Base-by-base conservation (phyloP, 2,888 invertebrate species). In the Callosobruchus maculatus region DNA sequence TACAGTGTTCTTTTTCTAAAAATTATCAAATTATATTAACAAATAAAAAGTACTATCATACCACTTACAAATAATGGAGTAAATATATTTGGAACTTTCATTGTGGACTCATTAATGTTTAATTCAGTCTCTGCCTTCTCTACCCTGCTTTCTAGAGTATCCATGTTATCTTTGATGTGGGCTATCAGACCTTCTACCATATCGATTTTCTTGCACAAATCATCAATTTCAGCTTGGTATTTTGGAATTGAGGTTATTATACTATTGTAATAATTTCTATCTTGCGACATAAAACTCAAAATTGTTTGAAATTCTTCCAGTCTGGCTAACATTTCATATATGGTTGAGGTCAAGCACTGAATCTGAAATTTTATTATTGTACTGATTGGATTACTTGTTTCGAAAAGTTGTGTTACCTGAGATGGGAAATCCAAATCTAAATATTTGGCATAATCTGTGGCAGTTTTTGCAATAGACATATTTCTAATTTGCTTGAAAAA, bases 281-380 rank as follows among this genome's bases (percentile, higher is more conserved):
- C 82, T 66, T 83, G 81, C 69, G 80, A 77, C n/a, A 79, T 80
- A 72, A 83, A 82, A 7, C 77, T 76, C 20, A 84, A 70, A 79
- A 84, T 81, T 20, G 82, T 83, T 77, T 84, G 81, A 70, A 83
- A 82, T 72, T 84, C 84, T 79, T 84, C 84, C 66, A 84, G 72
- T 21, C 83, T 78, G n/a, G 82, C 77, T n/a, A 81, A 76, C 82
- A 84, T 81, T 71, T 81, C 80, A 20, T 83, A 83, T 30, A 84
- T 74, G 9, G 78, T 78, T 72, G 78, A 78, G 67, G 80, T 78
- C 9, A 84, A 71, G 2, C 82, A 82, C 68, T 78, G 73, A 7
- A 83, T 71, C 83, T 84, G 70, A 70, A 78, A 78, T 49, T 49
- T 49, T 18, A 13, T 26, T 4, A 26, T 26, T 26, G 2, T 2